Base-by-base conservation (phyloP, 2,113 vertebrate genomes). In the Bos javanicus region DNA sequence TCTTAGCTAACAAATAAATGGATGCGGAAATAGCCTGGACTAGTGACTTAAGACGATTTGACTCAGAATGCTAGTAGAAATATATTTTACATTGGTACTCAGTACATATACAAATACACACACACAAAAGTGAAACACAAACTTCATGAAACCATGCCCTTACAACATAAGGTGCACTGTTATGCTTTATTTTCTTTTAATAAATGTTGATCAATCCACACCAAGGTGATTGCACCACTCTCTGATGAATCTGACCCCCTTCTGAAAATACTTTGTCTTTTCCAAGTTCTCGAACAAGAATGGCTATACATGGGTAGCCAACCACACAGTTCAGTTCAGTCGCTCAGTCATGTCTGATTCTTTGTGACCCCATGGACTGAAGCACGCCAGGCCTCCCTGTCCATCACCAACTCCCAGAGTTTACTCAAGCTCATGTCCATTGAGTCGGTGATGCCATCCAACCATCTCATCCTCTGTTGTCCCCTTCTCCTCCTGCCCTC, bases 151-250 rank as follows among this genome's bases (percentile, higher is more conserved):
- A 87, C 33, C 87, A 11, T 67, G 74, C 8, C 48, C 26, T 71
- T 56, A 78, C 9, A 50, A 30, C 15, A 43, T 84, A 78, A 90
- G 7, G 50, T 85, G 14, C 33, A 26, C 21, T 80, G 62, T 33
- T 91, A 50, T 57, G 23, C 43, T 91, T 26, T 84, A 48, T 83
- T 94, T 88, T 92, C 76, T 89, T 90, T 89, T 92, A 83, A 87
- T 85, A 80, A 87, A 81, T 88, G 78, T 52, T 84, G 16, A 78
- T 43, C 62, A 88, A 80, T 30, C 46, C n/a, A 78, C 39, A 84
- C 16, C 60, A 28, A 91, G 71, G 19, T 88, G 76, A 67, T 56
- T 90, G 90, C 46, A 74, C 43, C 60, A 64, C 23, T 94, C 11
- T 21, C 12, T 82, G 9, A 56, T 57, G 78, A 89, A 8, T 89